Evolutionary conservation across 1,140 invertebrate genomes (phyloP).

Genomic region (Hormaphis cornu): DNA sequence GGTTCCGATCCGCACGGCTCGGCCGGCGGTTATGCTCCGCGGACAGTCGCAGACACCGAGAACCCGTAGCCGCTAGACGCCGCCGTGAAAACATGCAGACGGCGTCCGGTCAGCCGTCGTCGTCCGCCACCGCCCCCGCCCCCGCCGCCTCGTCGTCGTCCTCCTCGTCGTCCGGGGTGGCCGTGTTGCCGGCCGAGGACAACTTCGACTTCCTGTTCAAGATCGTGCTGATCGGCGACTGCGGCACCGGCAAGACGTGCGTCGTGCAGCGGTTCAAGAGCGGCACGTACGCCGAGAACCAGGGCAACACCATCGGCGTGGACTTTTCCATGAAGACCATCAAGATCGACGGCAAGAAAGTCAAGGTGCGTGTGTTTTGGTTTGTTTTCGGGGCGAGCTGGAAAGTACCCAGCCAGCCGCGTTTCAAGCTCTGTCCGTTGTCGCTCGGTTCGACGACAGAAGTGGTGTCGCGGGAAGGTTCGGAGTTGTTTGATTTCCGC

Average conservation of each 20-base stretch:
- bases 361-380: conserved; percentile 86
- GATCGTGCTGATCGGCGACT: conserved; percentile 73
- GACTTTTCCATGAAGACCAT: conserved; percentile 97
- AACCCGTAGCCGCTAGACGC: too few relatives aligned
- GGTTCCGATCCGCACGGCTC: too few relatives aligned
- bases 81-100: neutral
- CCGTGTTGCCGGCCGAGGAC: conserved; percentile 49
- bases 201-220: conserved; percentile 73
- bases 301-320: conserved; percentile 90
- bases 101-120: neutral
- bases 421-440: neutral
- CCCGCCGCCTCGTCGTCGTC: neutral
- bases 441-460: too few relatives aligned
- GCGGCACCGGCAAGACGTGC: conserved; percentile 74
- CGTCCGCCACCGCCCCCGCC: neutral
- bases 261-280: conserved; percentile 87
- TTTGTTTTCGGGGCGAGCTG: too few relatives aligned
- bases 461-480: too few relatives aligned
- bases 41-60: too few relatives aligned
- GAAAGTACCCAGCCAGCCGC: too few relatives aligned
- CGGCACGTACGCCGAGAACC: conserved; percentile 83
- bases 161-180: neutral
- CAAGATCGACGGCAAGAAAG: conserved; percentile 79
- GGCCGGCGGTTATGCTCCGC: conserved; percentile 1
- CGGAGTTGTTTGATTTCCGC: too few relatives aligned